Base-by-base conservation (phyloP, 2,113 vertebrate genomes). In the Epinephelus lanceolatus region DNA sequence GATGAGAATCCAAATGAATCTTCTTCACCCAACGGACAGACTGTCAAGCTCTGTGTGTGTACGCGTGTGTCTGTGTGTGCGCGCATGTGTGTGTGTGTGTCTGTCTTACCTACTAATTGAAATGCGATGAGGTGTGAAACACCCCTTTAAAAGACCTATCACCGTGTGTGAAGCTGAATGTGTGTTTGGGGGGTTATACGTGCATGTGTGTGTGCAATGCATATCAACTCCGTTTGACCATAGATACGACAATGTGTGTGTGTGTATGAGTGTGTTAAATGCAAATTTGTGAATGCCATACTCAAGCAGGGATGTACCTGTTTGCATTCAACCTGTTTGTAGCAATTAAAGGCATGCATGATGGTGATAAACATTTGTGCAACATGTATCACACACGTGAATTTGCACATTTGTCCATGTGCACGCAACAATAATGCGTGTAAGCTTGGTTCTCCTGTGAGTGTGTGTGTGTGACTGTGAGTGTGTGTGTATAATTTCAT, bases 91-190 rank as follows among this genome's bases (percentile, higher is more conserved):
- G 76, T 77, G 71, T 65, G 79, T 56, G 65, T 69, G 76, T 82
- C 57, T 83, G 65, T 91, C 83, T 78, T 88, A 93, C 92, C 88
- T 92, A 85, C 92, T 94, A 94, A 94, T 94, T 93, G 92, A 94
- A 94, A 94, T 93, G 92, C 92, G 86, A 93, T 92, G 92, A 93
- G 88, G 92, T 93, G 93, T 94, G 93, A 94, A 94, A 92, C 91
- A 89, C 82, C 90, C 84, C 91, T 93, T 92, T 93, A 91, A 93
- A 93, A 93, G 88, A 91, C 92, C 92, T 87, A 93, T 93, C 93
- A 87, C 85, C 18, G 23, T 71, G 88, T 92, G 80, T 86, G 82
- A 86, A 81, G 84, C 51, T 90, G 86, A 90, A 87, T 86, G 78
- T 87, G 83, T 81, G 57, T 86, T 91, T 47, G 78, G 67, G 79